Evolutionary conservation across 2,797 vertebrate species (phyloP).

Genomic region (Denticeps clupeoides): DNA sequence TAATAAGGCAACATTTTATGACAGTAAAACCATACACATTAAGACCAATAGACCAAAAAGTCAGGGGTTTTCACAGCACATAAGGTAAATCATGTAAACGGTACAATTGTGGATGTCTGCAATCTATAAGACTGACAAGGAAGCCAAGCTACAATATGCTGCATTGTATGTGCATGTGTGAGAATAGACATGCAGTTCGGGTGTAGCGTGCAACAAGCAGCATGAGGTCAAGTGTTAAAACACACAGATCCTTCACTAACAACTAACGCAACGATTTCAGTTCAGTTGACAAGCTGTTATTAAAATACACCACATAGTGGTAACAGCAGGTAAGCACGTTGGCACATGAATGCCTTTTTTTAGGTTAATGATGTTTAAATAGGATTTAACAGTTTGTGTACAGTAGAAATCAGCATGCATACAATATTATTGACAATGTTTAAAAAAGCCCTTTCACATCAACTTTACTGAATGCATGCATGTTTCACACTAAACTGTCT

Average conservation of each 20-base stretch:
- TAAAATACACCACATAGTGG: background rate
- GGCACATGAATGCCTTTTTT: too few relatives aligned
- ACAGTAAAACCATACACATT: too few relatives aligned
- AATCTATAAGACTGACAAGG: too few relatives aligned
- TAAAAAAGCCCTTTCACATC: background rate
- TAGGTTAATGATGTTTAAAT: too few relatives aligned
- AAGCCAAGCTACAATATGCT: too few relatives aligned
- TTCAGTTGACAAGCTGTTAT: background rate
- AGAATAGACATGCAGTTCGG: background rate
- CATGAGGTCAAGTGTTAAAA: slow-evolving; percentile 31
- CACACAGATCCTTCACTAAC: slow-evolving; percentile 27
- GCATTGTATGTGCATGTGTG: background rate
- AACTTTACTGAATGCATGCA: background rate
- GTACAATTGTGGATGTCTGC: too few relatives aligned
- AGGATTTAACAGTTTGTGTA: background rate
- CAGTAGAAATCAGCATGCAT: background rate
- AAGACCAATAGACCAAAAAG: too few relatives aligned
- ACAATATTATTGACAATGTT: background rate
- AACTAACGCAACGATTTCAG: background rate
- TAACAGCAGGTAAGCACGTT: too few relatives aligned
- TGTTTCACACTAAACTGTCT: background rate
- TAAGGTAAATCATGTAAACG: too few relatives aligned
- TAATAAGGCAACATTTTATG: too few relatives aligned
- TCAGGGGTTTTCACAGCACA: too few relatives aligned
- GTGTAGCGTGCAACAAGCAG: background rate